phyloP scores from a whole-genome alignment of 2,797 vertebrate species.

The Crossoptilon crossoptilon region DNA sequence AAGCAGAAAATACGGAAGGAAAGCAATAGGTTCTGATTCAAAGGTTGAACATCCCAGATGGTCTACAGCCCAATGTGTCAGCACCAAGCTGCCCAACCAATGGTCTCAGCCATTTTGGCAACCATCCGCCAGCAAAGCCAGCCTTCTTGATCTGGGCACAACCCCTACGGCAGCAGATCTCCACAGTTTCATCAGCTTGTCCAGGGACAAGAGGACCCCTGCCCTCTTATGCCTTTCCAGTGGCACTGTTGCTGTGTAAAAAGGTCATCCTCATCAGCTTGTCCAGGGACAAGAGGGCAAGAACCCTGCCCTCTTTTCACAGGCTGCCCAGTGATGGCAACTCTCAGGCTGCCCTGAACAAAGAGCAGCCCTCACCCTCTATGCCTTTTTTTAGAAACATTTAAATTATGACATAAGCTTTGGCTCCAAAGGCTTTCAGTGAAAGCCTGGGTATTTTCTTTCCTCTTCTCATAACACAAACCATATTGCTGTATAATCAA shows the following conservation, averaged over 20 bases:
- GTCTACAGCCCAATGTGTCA: neutral
- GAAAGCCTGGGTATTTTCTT: conserved; percentile 46
- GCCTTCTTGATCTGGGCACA: accelerated
- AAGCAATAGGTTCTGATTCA: neutral
- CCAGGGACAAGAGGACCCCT: neutral
- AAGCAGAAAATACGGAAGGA: neutral
- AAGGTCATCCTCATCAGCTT: too few relatives aligned
- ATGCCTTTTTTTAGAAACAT: neutral
- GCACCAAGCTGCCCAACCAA: neutral
- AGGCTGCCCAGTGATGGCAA: too few relatives aligned
- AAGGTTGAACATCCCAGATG: neutral
- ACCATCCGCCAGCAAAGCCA: neutral
- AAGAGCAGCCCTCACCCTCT: neutral
- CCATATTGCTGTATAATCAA: conserved; percentile 50
- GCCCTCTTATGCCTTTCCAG: accelerated
- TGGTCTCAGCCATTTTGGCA: neutral
- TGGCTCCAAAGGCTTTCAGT: neutral
- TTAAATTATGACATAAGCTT: conserved; percentile 51
- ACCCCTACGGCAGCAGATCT: neutral
- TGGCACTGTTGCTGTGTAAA: too few relatives aligned
- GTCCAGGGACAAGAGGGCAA: too few relatives aligned
- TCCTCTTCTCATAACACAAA: conserved; percentile 28
- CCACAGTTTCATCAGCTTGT: neutral
- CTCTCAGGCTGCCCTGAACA: too few relatives aligned
- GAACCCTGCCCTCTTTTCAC: too few relatives aligned